Base-by-base conservation (phyloP, 2,888 invertebrate genomes). In the Apeira syringaria region DNA sequence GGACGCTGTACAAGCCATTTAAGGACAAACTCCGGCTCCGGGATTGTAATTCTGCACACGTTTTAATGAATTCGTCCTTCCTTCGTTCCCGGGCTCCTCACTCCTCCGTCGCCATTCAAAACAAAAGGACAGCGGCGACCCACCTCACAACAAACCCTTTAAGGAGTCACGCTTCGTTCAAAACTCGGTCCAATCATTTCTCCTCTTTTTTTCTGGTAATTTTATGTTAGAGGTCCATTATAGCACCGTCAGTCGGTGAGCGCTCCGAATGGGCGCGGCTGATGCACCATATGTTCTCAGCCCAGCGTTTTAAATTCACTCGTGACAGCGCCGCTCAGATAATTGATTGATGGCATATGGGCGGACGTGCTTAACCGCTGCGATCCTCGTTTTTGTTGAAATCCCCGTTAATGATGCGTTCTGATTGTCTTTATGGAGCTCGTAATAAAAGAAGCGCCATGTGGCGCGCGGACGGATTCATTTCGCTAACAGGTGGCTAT, bases 361-460 rank as follows among this genome's bases (percentile, higher is more conserved):
- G 81, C 85, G 83, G 85, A 86, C 85, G 76, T 80, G 80, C 78
- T 84, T 83, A 80, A 83, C 83, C 73, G 80, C 68, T 61, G 60
- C 74, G 68, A 78, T 80, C 74, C 65, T 72, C 62, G 64, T 80
- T 86, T 87, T 79, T 79, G 69, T 78, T 55, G 60, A 67, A 75
- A 82, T 80, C 78, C 74, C 78, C 68, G 68, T 69, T 87, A 87
- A 87, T 87, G 78, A 87, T 88, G 86, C 79, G 78, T 80, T 86
- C 66, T 77, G 84, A 85, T 87, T 84, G 77, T 80, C 74, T 80
- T 51, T 68, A 68, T 68, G 68, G 72, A 38, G 68, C 64, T 52
- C 64, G 65, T 68, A 69, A 68, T 67, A 67, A 68, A 70, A 66
- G 62, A 66, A 46, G 57, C 68, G 67, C 79, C 89, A 89, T 88